A percentile compares a stretch with the other conserved stretches of the same genome.
These are phyloP conservation scores for Cettia cetti DNA, from an alignment of 2,113 vertebrate species.

Conservation along the genomic window DNA sequence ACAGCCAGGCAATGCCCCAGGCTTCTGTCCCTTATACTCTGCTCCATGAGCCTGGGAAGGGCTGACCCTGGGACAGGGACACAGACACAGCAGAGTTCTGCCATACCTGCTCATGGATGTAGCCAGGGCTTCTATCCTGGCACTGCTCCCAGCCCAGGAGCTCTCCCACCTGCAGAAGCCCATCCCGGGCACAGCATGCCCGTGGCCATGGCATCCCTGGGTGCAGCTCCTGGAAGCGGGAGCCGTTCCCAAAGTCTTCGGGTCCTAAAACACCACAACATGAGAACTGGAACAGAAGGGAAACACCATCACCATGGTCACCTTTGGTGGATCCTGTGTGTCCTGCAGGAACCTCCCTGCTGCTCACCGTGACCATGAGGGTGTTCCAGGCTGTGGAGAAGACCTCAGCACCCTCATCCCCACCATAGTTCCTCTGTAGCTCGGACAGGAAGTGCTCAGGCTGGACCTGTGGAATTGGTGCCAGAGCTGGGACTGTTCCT, in stretches of 20 bases:
- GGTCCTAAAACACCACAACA: constrained; percentile 69
- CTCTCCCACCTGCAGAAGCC: neutral
- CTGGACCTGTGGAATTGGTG: neutral
- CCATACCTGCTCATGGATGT: constrained; percentile 30
- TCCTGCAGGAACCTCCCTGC: neutral
- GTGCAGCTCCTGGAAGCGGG: constrained; percentile 53
- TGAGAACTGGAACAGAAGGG: constrained; percentile 39
- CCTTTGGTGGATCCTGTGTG: neutral
- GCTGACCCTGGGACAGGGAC: neutral
- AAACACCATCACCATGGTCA: fast-evolving
- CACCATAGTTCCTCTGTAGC: constrained; percentile 32
- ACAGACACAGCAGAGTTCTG: fast-evolving
- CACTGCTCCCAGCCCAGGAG: constrained; percentile 44
- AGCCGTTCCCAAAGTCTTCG: constrained; percentile 52
- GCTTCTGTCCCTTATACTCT: neutral
- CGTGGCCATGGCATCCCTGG: neutral
- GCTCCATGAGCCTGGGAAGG: neutral
- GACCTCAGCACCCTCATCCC: constrained; percentile 33
- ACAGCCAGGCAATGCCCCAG: neutral
- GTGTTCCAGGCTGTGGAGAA: constrained; percentile 65
- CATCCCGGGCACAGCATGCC: constrained; percentile 28
- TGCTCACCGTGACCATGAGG: neutral
- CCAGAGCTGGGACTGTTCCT: neutral
- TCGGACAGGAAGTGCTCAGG: constrained; percentile 12
- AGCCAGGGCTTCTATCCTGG: neutral